phyloP scores from a whole-genome alignment of 92 coral and sea anemone species.

The Hydrozoanthus gracilis region DNA sequence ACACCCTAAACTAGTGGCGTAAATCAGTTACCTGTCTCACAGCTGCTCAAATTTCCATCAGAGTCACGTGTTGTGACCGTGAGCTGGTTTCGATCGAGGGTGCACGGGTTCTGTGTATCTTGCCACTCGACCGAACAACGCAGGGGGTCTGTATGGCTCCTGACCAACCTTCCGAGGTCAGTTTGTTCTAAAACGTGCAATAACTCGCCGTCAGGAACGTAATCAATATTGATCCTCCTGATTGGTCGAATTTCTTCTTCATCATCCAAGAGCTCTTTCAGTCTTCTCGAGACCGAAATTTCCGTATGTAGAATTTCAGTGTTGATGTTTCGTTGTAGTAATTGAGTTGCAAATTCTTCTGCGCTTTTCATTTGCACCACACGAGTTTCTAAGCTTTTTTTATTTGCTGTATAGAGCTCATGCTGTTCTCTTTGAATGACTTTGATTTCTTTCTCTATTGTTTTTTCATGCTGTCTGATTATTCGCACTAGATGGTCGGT shows the following conservation, averaged over 20 bases:
- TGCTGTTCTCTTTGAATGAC: constrained; percentile 72
- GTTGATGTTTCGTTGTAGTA: constrained; percentile 71
- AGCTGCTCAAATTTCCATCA: constrained; percentile 71
- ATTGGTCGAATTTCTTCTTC: constrained; percentile 39
- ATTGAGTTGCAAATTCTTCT: constrained; percentile 58
- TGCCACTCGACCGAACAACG: constrained; percentile 54
- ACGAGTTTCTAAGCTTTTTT: constrained; percentile 61
- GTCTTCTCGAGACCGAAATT: constrained; percentile 54
- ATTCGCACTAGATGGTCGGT: constrained; percentile 57
- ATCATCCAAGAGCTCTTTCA: constrained; percentile 56
- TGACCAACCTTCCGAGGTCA: constrained; percentile 67
- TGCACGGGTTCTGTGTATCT: constrained; percentile 49
- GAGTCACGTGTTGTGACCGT: constrained; percentile 77
- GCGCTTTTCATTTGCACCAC: constrained; percentile 70
- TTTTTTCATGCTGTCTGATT: constrained; percentile 75
- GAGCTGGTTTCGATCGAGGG: constrained; percentile 77
- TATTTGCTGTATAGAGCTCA: constrained; percentile 47
- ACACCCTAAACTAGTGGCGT: background rate
- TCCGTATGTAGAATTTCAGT: constrained; percentile 75
- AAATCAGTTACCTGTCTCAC: constrained; percentile 53
- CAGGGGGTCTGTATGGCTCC: constrained; percentile 75
- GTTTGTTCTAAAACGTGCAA: constrained; percentile 57
- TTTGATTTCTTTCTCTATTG: constrained; percentile 67
- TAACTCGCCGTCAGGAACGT: constrained; percentile 66
- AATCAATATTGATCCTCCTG: constrained; percentile 66